A percentile compares a stretch with the other conserved stretches of the same genome.
phyloP scores from a whole-genome alignment of 2,797 vertebrate species.

The Ispidina picta region DNA sequence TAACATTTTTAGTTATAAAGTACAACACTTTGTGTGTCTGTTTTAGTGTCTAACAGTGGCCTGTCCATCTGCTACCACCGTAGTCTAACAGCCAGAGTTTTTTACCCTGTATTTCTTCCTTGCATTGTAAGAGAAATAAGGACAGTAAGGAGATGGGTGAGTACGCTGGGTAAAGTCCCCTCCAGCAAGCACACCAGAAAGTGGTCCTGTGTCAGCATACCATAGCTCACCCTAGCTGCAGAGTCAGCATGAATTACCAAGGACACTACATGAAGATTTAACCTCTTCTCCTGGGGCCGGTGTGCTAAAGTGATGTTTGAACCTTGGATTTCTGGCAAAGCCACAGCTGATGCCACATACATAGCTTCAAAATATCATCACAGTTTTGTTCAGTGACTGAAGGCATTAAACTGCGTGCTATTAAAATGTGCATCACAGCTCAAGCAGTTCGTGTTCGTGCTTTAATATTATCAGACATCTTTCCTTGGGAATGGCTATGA shows the following conservation, averaged over 20 bases:
- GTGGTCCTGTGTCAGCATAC: rapidly evolving
- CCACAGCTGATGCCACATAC: neutral
- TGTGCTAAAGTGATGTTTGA: neutral
- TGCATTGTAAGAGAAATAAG: neutral
- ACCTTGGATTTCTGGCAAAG: neutral
- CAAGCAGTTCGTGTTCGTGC: neutral
- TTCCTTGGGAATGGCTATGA: neutral
- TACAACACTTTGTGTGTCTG: neutral
- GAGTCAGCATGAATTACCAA: neutral
- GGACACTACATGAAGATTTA: neutral
- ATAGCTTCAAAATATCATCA: neutral
- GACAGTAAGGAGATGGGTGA: neutral
- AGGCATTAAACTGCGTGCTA: neutral
- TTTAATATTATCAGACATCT: neutral
- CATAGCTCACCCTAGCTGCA: neutral
- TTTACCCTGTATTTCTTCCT: neutral
- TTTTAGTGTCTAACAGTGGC: neutral
- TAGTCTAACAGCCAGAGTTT: neutral
- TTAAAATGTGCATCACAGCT: neutral
- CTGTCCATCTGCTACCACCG: neutral
- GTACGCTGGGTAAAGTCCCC: neutral
- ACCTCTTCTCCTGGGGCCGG: neutral
- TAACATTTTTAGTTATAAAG: neutral
- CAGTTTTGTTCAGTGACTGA: rapidly evolving
- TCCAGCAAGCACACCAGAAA: neutral